Evolutionary conservation across 2,888 invertebrate genomes (phyloP).

Genomic region (Papilio demoleus): DNA sequence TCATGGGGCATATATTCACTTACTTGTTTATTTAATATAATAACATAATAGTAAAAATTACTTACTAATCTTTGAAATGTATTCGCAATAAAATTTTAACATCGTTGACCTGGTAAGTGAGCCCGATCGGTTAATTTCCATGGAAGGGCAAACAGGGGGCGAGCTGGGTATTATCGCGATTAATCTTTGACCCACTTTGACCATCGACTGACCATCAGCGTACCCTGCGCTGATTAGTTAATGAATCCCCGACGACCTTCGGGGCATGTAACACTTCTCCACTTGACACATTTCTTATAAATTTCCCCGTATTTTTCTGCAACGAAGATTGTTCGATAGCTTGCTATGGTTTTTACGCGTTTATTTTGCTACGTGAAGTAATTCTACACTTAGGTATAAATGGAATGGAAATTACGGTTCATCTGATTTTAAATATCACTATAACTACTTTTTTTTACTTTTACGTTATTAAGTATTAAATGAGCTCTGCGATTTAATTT

Average conservation of each 20-base stretch:
- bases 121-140: constrained; percentile 69
- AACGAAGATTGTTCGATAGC: not conserved
- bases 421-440: not conserved
- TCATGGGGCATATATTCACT: too few relatives aligned
- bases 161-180: constrained; percentile 71
- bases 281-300: not conserved
- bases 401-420: too few relatives aligned
- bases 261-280: constrained; percentile 24
- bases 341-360: not conserved
- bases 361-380: not conserved
- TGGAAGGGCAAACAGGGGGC: constrained; percentile 66
- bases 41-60: too few relatives aligned
- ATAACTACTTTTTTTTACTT: too few relatives aligned
- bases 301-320: constrained; percentile 16
- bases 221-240: constrained; percentile 42
- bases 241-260: constrained; percentile 41
- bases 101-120: constrained; percentile 46
- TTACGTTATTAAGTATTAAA: too few relatives aligned
- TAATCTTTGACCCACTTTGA: constrained; percentile 76
- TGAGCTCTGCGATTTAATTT: too few relatives aligned
- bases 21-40: too few relatives aligned
- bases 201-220: constrained; percentile 49
- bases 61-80: not conserved
- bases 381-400: too few relatives aligned
- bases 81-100: constrained; percentile 30